Percentiles rank a stretch among this genome's conserved stretches.
Conservation (phyloP, 2,797 vertebrate genomes). For the Miichthys miiuy region DNA sequence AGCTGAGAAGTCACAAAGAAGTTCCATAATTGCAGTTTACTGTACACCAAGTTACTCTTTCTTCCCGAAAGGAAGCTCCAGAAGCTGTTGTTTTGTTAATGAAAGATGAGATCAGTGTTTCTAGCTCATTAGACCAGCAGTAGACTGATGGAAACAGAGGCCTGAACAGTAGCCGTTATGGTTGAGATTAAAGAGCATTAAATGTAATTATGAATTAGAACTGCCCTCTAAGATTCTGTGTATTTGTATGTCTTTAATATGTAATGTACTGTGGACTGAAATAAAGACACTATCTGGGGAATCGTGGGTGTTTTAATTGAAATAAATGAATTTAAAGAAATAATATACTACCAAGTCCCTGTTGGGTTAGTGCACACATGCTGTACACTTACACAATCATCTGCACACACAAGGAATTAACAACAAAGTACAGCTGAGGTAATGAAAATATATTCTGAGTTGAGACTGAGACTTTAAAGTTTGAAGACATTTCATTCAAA, state of each 20-base stretch:
- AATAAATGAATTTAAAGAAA: constrained; percentile 56
- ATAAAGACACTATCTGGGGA: constrained; percentile 35
- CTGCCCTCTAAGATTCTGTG: constrained; percentile 21
- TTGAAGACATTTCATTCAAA: too few relatives aligned
- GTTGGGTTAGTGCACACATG: constrained; percentile 22
- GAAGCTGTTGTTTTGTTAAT: constrained; percentile 23
- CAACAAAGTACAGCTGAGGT: neutral
- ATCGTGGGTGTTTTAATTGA: constrained; percentile 50
- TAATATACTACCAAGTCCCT: constrained; percentile 46
- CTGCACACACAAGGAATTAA: neutral
- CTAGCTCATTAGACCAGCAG: constrained; percentile 3
- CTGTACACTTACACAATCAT: constrained; percentile 1
- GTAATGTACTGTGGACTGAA: constrained; percentile 15
- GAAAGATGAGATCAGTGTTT: constrained; percentile 19
- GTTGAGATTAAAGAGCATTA: constrained; percentile 59
- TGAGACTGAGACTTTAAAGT: too few relatives aligned
- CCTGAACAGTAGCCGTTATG: constrained; percentile 27
- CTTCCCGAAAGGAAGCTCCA: neutral
- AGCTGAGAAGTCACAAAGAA: neutral
- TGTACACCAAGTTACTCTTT: neutral
- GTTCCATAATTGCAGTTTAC: neutral
- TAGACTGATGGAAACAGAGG: constrained; percentile 16
- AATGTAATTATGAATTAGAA: constrained; percentile 54
- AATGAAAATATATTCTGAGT: too few relatives aligned
- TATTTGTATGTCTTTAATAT: constrained; percentile 28